phyloP scores from a whole-genome alignment of 1,140 invertebrate species.

The Ceratoteleas bidentatus region DNA sequence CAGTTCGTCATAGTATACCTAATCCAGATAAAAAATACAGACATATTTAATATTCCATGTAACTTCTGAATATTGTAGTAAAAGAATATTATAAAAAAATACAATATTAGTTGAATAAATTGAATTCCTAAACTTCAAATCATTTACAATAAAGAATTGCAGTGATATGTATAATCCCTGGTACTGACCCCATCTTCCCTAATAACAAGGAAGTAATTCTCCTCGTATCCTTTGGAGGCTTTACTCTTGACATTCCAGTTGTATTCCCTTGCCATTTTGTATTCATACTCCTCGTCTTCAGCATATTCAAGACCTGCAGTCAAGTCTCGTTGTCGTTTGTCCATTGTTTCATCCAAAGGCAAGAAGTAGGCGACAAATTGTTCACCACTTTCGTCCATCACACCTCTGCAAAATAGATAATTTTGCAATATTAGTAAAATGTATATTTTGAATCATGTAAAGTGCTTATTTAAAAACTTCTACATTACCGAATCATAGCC shows the following conservation, averaged over 20 bases:
- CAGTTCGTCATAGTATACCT: constrained; percentile 97
- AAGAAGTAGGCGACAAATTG: constrained; percentile 99
- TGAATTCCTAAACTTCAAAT: too few relatives aligned
- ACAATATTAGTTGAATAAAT: too few relatives aligned
- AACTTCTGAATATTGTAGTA: too few relatives aligned
- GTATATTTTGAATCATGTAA: constrained; percentile 6
- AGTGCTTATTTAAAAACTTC: constrained; percentile 32
- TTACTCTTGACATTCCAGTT: constrained; percentile 99
- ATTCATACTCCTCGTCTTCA: constrained; percentile 96
- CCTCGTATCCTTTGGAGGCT: constrained; percentile 97
- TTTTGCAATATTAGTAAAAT: constrained; percentile 37
- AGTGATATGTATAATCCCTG: neutral
- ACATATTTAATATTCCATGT: neutral
- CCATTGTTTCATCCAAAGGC: constrained; percentile 95
- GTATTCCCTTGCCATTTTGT: constrained; percentile 97
- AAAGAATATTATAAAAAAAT: too few relatives aligned
- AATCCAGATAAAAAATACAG: neutral
- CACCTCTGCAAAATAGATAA: constrained; percentile 86
- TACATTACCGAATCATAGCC: constrained; percentile 94
- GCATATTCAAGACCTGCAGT: constrained; percentile 90
- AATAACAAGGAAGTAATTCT: constrained; percentile 98
- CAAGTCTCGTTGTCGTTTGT: constrained; percentile 92
- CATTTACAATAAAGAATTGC: too few relatives aligned
- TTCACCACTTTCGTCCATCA: constrained; percentile 98
- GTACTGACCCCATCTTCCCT: constrained; percentile 88